Evolutionary conservation across 2,113 vertebrate species (phyloP).

Genomic region (Calcarius ornatus): DNA sequence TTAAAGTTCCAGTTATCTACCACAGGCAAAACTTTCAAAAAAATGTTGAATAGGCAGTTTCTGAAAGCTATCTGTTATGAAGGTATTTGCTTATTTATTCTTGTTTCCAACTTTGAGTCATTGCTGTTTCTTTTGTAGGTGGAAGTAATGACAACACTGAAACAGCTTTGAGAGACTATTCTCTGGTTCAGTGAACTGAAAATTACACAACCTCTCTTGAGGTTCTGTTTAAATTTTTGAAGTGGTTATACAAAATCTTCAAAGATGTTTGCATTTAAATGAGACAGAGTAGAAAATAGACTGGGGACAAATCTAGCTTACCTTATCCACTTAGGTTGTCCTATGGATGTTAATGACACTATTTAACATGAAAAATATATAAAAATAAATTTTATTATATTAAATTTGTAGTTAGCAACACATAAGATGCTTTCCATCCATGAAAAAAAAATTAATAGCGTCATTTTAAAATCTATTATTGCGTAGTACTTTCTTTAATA

Average conservation of each 20-base stretch:
- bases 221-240: conserved; percentile 29
- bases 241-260: conserved; percentile 18
- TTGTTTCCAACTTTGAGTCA: neutral
- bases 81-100: conserved; percentile 25
- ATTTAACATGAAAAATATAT: neutral
- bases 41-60: neutral
- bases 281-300: neutral
- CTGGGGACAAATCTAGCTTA: neutral
- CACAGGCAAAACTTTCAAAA: neutral
- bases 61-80: neutral
- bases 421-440: neutral
- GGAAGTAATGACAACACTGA: conserved; percentile 18
- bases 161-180: conserved; percentile 27
- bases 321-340: neutral
- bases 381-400: neutral
- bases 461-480: neutral
- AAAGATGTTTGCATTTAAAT: neutral
- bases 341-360: neutral
- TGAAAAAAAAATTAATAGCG: accelerated
- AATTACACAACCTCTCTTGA: neutral
- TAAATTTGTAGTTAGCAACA: neutral
- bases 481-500: neutral
- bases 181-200: conserved; percentile 56
- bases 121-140: conserved; percentile 11
- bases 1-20: neutral